A percentile compares a stretch with the other conserved stretches of the same genome.
These are phyloP conservation scores for Melanotaenia trifasciata DNA, from an alignment of 2,797 vertebrate species.

Conservation along the genomic window DNA sequence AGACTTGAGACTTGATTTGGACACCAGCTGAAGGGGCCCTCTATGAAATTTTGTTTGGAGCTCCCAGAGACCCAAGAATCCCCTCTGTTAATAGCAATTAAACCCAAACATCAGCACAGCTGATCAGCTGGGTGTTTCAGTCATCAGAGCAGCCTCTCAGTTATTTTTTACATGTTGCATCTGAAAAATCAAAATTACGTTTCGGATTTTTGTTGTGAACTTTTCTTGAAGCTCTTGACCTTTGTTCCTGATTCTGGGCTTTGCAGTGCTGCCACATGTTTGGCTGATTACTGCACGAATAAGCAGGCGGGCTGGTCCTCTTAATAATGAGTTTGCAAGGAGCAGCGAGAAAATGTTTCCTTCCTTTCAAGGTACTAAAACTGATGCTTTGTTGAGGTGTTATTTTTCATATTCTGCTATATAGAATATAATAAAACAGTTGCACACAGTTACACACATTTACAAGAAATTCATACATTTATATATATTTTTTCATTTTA, in stretches of 20 bases:
- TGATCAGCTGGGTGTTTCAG: too few species aligned
- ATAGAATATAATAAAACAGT: too few species aligned
- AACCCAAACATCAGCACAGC: too few species aligned
- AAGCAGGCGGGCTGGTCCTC: conserved; percentile 12
- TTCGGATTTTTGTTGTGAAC: conserved; percentile 4
- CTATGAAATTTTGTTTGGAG: too few species aligned
- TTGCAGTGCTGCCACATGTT: background rate
- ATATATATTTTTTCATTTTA: background rate
- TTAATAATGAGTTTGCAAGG: background rate
- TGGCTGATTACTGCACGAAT: conserved; percentile 5
- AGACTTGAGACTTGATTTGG: too few species aligned
- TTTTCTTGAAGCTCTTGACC: conserved; percentile 15
- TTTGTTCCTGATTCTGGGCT: conserved; percentile 10
- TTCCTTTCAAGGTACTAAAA: conserved; percentile 11
- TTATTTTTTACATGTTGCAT: too few species aligned
- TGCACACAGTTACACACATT: too few species aligned
- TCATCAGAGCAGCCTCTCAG: too few species aligned
- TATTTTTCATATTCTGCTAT: background rate
- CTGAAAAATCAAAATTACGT: too few species aligned
- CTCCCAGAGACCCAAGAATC: too few species aligned
- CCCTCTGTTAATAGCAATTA: too few species aligned
- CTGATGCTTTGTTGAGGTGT: conserved; percentile 2
- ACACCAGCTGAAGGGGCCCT: too few species aligned
- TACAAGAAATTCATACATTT: conserved; percentile 1
- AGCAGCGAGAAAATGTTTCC: background rate